Conservation (phyloP, 2,113 vertebrate genomes). For the Trochalopteron elliotii region DNA sequence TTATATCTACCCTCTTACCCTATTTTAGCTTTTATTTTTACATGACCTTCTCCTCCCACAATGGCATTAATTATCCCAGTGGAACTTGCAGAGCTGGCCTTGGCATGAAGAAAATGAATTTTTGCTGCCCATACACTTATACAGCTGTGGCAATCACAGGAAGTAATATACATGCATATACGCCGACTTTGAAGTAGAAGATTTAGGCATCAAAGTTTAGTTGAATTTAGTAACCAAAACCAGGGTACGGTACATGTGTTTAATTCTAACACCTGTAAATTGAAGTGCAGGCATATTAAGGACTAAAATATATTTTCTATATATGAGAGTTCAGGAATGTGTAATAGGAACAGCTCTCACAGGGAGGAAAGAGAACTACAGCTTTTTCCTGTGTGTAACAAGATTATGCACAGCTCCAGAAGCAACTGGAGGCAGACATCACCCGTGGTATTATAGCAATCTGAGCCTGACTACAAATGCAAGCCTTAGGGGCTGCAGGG, state of each 20-base stretch:
- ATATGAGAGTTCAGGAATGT: background rate
- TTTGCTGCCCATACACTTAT: background rate
- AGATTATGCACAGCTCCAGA: background rate
- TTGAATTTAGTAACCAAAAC: background rate
- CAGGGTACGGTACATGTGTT: fast-evolving
- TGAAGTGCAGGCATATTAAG: background rate
- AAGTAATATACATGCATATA: background rate
- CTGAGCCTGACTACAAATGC: background rate
- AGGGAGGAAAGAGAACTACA: background rate
- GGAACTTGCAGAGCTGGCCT: constrained; percentile 3
- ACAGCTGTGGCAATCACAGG: background rate
- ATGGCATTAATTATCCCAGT: background rate
- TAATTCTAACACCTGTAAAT: background rate
- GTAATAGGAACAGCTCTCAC: background rate
- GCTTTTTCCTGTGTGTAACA: background rate
- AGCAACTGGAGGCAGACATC: background rate
- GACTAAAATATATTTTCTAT: background rate
- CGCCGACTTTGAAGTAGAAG: background rate
- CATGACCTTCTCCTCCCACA: background rate
- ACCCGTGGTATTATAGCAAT: background rate
- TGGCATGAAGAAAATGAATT: background rate
- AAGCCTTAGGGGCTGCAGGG: background rate
- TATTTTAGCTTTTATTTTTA: constrained; percentile 25
- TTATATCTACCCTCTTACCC: background rate
- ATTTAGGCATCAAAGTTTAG: background rate